These are phyloP conservation scores for Lanius collurio DNA, from an alignment of 2,113 vertebrate genomes.

Conservation along the genomic window DNA sequence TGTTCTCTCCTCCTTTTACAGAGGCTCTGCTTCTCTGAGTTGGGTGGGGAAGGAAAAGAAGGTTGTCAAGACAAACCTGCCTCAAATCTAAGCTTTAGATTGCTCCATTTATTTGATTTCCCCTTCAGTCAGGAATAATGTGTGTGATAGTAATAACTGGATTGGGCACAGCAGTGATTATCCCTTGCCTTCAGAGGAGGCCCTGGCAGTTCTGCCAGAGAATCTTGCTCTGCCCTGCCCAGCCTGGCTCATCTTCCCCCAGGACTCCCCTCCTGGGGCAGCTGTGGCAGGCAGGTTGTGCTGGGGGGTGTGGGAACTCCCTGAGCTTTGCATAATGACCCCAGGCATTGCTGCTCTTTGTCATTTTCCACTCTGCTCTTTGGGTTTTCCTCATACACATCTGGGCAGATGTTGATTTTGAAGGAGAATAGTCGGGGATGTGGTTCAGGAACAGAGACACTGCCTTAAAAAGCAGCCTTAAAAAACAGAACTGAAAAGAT, in stretches of 20 bases:
- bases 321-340: neutral
- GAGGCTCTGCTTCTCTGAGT: neutral
- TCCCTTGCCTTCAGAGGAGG: neutral
- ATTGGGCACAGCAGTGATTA: neutral
- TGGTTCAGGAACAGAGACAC: neutral
- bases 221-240: neutral
- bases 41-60: neutral
- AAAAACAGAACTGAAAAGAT: neutral
- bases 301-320: neutral
- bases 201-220: neutral
- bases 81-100: neutral
- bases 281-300: neutral
- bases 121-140: neutral
- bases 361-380: neutral
- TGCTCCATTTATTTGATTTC: neutral
- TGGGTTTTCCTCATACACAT: neutral
- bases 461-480: neutral
- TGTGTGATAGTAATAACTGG: neutral
- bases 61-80: neutral
- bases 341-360: accelerated
- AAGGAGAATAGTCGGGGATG: neutral
- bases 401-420: neutral
- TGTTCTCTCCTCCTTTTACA: neutral
- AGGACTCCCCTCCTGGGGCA: neutral
- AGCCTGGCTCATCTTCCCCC: neutral